Conservation (phyloP, 1,140 invertebrate genomes). For the Sesamia nonagrioides region DNA sequence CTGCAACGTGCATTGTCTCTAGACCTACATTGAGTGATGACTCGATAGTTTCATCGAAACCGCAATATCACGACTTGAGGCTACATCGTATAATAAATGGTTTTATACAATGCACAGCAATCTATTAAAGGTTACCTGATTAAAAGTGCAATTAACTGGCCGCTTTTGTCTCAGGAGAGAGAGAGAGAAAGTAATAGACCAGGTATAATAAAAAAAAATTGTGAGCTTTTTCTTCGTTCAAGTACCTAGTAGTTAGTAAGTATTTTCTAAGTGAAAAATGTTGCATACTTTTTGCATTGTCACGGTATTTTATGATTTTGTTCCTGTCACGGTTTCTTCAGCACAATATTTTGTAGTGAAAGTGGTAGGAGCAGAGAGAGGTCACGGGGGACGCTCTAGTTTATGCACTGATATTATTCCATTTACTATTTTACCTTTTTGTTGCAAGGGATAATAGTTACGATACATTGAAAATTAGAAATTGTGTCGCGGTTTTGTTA, state of each 20-base stretch:
- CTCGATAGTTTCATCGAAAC: not conserved
- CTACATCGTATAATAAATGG: not conserved
- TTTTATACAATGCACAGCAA: not conserved
- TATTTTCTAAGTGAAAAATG: conserved; percentile 4
- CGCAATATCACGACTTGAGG: not conserved
- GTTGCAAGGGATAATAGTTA: not conserved
- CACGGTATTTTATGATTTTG: not conserved
- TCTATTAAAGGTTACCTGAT: not conserved
- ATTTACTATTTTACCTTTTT: not conserved
- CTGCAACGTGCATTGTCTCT: not conserved
- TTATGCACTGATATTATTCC: conserved; percentile 8
- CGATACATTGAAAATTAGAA: not conserved
- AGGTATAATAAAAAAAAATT: not conserved
- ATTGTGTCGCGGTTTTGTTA: too few relatives aligned
- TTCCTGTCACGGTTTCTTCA: conserved; percentile 19
- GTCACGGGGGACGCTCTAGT: not conserved
- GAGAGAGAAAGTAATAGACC: not conserved
- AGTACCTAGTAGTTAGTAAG: not conserved
- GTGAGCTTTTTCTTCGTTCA: not conserved
- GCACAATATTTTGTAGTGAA: conserved; percentile 20
- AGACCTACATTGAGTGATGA: not conserved
- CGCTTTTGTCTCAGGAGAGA: not conserved
- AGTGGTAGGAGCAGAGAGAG: conserved; percentile 10
- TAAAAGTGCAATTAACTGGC: not conserved
- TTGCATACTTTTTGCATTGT: conserved; percentile 28